These are phyloP conservation scores for Epizoanthus rinbou DNA, from an alignment of 92 coral and sea anemone species.

Conservation along the genomic window DNA sequence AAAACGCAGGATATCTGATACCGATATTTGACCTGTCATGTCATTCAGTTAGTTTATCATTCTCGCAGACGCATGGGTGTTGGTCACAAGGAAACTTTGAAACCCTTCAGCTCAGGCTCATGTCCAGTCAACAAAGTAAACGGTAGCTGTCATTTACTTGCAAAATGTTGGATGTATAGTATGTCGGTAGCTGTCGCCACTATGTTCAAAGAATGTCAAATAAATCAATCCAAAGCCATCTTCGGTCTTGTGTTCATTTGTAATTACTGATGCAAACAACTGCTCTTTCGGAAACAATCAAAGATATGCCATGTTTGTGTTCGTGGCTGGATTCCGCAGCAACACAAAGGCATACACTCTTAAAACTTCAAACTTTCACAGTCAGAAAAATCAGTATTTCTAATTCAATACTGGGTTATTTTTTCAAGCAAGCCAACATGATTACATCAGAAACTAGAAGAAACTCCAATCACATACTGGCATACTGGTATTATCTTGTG, in stretches of 20 bases:
- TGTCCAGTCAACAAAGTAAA: neutral
- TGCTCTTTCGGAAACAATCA: constrained; percentile 10
- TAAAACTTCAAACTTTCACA: neutral
- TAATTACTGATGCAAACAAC: constrained; percentile 27
- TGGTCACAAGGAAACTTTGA: neutral
- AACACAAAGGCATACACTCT: neutral
- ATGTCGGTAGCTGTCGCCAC: neutral
- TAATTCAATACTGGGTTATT: neutral
- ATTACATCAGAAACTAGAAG: neutral
- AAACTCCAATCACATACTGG: neutral
- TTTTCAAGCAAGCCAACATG: neutral
- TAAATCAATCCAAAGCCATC: neutral
- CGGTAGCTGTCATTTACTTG: neutral
- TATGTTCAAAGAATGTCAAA: neutral
- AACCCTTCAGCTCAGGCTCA: constrained; percentile 29
- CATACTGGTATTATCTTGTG: neutral
- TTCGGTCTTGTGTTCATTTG: constrained; percentile 9
- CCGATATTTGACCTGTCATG: constrained; percentile 14
- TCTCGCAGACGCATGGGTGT: constrained; percentile 31
- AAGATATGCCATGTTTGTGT: constrained; percentile 3
- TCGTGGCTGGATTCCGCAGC: neutral
- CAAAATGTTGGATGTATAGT: neutral
- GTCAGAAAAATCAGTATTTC: neutral
- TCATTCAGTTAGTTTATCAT: constrained; percentile 16
- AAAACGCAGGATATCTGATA: neutral